Base-by-base conservation (phyloP, 2,888 invertebrate species). In the Eustalomyia histrio region DNA sequence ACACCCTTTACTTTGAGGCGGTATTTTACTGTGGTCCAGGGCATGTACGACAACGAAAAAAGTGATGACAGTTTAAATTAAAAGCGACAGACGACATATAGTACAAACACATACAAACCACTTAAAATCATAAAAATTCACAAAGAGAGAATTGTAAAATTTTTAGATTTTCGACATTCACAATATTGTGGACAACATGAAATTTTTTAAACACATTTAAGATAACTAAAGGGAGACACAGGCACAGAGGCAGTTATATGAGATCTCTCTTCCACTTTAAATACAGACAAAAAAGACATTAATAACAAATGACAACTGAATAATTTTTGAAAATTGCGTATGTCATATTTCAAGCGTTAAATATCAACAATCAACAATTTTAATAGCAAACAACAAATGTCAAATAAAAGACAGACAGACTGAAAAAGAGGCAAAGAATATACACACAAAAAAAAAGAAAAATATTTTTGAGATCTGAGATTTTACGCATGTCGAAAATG, bases 221-320 rank as follows among this genome's bases (percentile, higher is more conserved):
- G 50, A 64, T 12, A 47, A n/a, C 17, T 1, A 68, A 43, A 53
- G 16, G 55, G 2, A 39, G 47, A 2, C 24, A 63, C n/a, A 14
- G 2, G 43, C 39, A 53, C 39, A 39, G n/a, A 6, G 14, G 2
- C 29, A 14, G 50, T 33, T 47, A 17, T 16, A 33, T 29, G 52
- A 43, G 33, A 52, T 33, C n/a, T 47, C n/a, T 47, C 43, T 47
- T 47, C 43, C 43, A 47, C 43, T 47, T n/a, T 21, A 55, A 53
- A 29, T 4, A 55, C 21, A 29, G 55, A 29, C 55, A 29, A 74
- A 74, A 71, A 71, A 74, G 67, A 72, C 72, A 78, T 80, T 83
- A 84, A 84, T 82, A 82, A 82, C 71, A 80, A 80, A 80, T 84
- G 81, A 83, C 83, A 84, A 84, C 83, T 84, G 84, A 83, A 83